Base-by-base conservation (phyloP, 1,140 invertebrate genomes). In the Colletes gigas region DNA sequence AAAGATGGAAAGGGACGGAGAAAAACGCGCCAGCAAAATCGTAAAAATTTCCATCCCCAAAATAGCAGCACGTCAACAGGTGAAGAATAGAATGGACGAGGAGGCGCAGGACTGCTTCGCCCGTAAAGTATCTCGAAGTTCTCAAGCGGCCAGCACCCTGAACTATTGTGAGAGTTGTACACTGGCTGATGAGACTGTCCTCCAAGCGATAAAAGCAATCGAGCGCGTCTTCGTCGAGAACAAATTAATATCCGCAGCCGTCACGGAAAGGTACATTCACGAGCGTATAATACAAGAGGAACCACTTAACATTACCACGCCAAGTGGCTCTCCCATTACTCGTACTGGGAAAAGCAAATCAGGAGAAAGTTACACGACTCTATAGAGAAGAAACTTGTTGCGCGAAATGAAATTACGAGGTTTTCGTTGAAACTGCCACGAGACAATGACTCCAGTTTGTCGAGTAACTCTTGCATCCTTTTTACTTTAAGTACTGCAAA, bases 221-320 rank as follows among this genome's bases (percentile, higher is more conserved):
- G 81, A 82, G 39, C 54, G 52, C 6, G 59, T 67, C 47, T 83
- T 85, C 66, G 10, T 57, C 12, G 67, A 82, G 76, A 82, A 83
- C 59, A 82, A 89, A 85, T 83, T 89, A 82, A 77, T 82, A 73
- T 88, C 78, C 12, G 70, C 57, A 17, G 62, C 67, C 14, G 55
- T 57, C 5, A 44, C 15, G 6, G 60, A 79, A 69, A 84, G 74
- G 78, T 87, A 80, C 55, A 44, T 52, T 52, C 30, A 59, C 41
- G 44, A 5, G 5, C 6, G 8, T 50, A 12, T 50, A 50, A 50
- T 50, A 50, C 50, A 50, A 50, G 50, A 3, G 8, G 50, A 50
- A 50, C 8, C 50, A 10, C 50, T 50, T 50, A 50, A 50, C 10
- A 12, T 9, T 50, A 12, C 10, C 50, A 12, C 10, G 8, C 10